These are phyloP conservation scores for Napeogenes sylphis DNA, from an alignment of 2,888 invertebrate species.

Conservation along the genomic window DNA sequence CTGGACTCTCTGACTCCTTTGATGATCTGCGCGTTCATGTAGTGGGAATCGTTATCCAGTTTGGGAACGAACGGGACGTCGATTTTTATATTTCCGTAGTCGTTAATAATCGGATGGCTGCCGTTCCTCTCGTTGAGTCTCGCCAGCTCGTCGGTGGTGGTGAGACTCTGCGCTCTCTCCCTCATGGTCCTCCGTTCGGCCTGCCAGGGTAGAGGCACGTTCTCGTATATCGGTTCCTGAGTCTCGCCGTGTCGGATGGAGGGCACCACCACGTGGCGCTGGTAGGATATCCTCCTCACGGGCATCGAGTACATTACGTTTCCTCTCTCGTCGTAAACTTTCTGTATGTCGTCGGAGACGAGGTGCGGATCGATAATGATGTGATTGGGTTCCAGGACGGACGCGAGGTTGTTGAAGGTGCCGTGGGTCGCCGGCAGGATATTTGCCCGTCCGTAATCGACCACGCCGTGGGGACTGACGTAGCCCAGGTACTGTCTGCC, in stretches of 20 bases:
- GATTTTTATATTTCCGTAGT: slow-evolving; percentile 43
- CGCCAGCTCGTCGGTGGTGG: slow-evolving; percentile 82
- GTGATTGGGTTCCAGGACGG: slow-evolving; percentile 73
- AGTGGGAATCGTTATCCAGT: slow-evolving; percentile 56
- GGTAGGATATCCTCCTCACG: slow-evolving; percentile 64
- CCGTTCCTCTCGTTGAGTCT: slow-evolving; percentile 63
- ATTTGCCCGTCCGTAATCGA: slow-evolving; percentile 52
- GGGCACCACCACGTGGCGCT: slow-evolving; percentile 72
- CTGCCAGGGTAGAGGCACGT: slow-evolving; percentile 85
- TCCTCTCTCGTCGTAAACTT: slow-evolving; percentile 79
- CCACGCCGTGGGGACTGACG: slow-evolving; percentile 54
- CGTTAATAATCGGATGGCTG: slow-evolving; percentile 56
- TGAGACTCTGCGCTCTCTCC: slow-evolving; percentile 82
- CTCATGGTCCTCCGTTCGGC: slow-evolving; percentile 54
- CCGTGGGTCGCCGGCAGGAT: slow-evolving; percentile 79
- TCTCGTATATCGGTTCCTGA: slow-evolving; percentile 88
- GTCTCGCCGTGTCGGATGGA: slow-evolving; percentile 57
- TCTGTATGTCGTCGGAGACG: slow-evolving; percentile 79
- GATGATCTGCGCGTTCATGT: slow-evolving; percentile 70
- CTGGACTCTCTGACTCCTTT: slow-evolving; percentile 64
- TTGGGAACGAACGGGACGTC: slow-evolving; percentile 44
- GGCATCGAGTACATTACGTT: slow-evolving; percentile 82
- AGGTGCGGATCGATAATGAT: slow-evolving; percentile 79
- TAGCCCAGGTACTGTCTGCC: slow-evolving; percentile 70
- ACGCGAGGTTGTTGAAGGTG: slow-evolving; percentile 84